These are phyloP conservation scores for Protodeltote pygarga DNA, from an alignment of 2,888 invertebrate genomes.

Conservation along the genomic window DNA sequence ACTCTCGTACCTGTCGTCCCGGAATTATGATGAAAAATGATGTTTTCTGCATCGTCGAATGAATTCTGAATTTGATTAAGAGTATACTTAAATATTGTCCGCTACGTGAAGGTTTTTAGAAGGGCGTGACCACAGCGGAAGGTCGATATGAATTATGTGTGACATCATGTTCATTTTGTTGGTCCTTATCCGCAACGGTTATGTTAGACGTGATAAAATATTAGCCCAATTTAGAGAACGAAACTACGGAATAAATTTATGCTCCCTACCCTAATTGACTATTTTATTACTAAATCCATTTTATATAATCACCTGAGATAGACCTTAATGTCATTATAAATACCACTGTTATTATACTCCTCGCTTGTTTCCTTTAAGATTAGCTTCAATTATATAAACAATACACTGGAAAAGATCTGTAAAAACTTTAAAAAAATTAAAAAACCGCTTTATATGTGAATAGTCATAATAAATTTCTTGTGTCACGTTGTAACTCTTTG, in stretches of 20 bases:
- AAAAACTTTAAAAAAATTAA: constrained; percentile 3
- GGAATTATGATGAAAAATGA: constrained; percentile 46
- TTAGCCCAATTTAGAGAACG: constrained; percentile 4
- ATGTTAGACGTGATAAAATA: constrained; percentile 19
- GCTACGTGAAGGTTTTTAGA: constrained; percentile 42
- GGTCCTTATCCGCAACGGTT: constrained; percentile 21
- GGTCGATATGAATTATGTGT: constrained; percentile 40
- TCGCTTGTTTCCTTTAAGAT: constrained; percentile 6
- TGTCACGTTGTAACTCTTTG: constrained; percentile 51
- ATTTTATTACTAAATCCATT: constrained; percentile 44
- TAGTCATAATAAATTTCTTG: constrained; percentile 50
- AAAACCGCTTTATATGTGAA: constrained; percentile 39
- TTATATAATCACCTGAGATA: constrained; percentile 29
- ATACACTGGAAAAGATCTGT: constrained; percentile 7
- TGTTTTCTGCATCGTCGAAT: constrained; percentile 34
- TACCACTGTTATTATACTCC: constrained; percentile 35
- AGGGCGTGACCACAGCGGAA: constrained; percentile 43
- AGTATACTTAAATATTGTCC: constrained; percentile 31
- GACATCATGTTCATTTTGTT: constrained; percentile 39
- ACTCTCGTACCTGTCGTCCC: constrained; percentile 44
- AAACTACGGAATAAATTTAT: constrained; percentile 11
- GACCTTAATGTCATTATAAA: constrained; percentile 49
- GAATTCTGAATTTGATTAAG: constrained; percentile 37
- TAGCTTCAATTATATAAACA: neutral
- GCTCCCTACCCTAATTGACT: constrained; percentile 28